phyloP scores from a whole-genome alignment of 1,140 invertebrate genomes.

The Bombus superbus region DNA sequence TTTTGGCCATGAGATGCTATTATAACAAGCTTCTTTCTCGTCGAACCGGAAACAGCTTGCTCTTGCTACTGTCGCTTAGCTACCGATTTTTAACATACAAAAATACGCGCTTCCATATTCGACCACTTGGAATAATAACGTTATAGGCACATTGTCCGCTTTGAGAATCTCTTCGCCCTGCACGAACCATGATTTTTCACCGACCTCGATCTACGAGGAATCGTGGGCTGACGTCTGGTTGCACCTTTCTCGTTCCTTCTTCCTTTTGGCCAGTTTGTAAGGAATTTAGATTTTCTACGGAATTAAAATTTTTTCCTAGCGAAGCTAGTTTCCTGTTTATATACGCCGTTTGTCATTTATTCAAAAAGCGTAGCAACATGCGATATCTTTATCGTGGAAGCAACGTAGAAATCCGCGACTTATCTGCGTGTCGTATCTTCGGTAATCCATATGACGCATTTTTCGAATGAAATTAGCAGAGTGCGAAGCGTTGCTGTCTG shows the following conservation, averaged over 20 bases:
- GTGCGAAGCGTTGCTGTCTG: too few relatives aligned
- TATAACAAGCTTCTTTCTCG: slow-evolving; percentile 32
- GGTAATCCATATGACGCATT: too few relatives aligned
- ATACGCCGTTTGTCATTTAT: too few relatives aligned
- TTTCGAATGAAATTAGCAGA: too few relatives aligned
- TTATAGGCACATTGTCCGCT: slow-evolving; percentile 51
- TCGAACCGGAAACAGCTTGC: slow-evolving; percentile 54
- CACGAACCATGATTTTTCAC: not conserved
- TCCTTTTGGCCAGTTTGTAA: rapidly evolving
- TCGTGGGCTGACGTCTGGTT: too few relatives aligned
- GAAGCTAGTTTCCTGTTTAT: too few relatives aligned
- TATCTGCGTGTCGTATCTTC: too few relatives aligned
- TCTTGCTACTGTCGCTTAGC: not conserved
- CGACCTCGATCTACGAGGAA: too few relatives aligned
- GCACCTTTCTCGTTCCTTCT: not conserved
- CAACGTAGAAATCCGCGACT: too few relatives aligned
- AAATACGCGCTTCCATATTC: slow-evolving; percentile 40
- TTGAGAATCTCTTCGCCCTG: not conserved
- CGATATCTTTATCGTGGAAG: too few relatives aligned
- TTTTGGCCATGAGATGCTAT: slow-evolving; percentile 38
- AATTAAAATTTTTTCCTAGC: too few relatives aligned
- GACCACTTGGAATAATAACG: slow-evolving; percentile 75
- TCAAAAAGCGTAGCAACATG: too few relatives aligned
- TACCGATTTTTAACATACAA: slow-evolving; percentile 36
- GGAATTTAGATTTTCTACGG: not conserved